These are phyloP conservation scores for Sebastes baramenuke DNA, from an alignment of 2,797 vertebrate genomes.

Conservation along the genomic window DNA sequence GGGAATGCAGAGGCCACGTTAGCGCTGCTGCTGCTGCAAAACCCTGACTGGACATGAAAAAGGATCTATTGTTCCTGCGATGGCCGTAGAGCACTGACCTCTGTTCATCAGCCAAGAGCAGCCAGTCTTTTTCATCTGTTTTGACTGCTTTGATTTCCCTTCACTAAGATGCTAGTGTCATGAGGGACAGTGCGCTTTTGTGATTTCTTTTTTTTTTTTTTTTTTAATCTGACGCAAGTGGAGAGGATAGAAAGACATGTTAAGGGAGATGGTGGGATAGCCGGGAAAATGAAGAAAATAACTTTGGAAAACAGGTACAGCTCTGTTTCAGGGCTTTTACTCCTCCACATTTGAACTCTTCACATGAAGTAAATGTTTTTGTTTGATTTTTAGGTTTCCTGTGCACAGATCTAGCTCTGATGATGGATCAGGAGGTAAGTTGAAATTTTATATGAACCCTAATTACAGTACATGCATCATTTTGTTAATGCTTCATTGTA, in stretches of 20 bases:
- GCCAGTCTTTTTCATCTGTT: conserved; percentile 53
- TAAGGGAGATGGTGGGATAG: conserved; percentile 59
- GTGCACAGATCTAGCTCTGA: conserved; percentile 95
- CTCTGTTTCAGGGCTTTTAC: neutral
- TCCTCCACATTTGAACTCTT: neutral
- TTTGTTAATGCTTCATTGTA: neutral
- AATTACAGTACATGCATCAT: neutral
- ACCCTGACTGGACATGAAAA: conserved; percentile 68
- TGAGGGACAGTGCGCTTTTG: conserved; percentile 48
- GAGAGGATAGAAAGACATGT: conserved; percentile 24
- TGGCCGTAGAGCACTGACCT: conserved; percentile 69
- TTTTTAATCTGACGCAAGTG: conserved; percentile 12
- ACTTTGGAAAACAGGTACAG: conserved; percentile 75
- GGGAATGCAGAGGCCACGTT: conserved; percentile 74
- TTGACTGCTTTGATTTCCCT: conserved; percentile 53
- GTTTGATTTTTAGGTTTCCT: conserved; percentile 81
- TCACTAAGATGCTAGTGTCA: conserved; percentile 43
- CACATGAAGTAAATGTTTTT: neutral
- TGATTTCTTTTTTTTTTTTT: conserved; percentile 11
- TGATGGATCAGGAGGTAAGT: conserved; percentile 92
- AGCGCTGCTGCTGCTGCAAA: conserved; percentile 66
- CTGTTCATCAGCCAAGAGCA: conserved; percentile 64
- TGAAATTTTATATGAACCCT: neutral
- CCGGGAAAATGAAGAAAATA: conserved; percentile 74
- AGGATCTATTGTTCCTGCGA: conserved; percentile 75